Conservation (phyloP, 2,797 vertebrate species). For the Amazonetta brasiliensis region DNA sequence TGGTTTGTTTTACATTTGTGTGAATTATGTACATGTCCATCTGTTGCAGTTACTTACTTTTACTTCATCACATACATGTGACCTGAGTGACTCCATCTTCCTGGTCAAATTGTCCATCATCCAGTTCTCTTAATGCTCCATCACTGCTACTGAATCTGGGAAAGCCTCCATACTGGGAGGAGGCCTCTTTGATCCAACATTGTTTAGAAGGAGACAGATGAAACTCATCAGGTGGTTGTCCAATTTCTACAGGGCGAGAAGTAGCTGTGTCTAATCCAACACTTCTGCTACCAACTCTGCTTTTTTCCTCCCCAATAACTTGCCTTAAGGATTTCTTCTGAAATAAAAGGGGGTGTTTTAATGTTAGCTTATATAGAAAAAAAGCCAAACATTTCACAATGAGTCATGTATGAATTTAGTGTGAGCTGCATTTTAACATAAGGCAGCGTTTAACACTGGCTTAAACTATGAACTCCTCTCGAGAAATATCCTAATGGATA, state of each 20-base stretch:
- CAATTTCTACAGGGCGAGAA: slow-evolving; percentile 14
- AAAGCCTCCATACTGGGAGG: slow-evolving; percentile 77
- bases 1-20: background rate
- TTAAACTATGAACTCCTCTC: background rate
- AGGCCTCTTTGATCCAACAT: slow-evolving; percentile 68
- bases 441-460: background rate
- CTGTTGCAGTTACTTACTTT: slow-evolving; percentile 15
- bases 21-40: slow-evolving; percentile 53
- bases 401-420: background rate
- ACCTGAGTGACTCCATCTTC: slow-evolving; percentile 95
- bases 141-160: slow-evolving; percentile 85
- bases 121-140: slow-evolving; percentile 86
- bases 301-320: slow-evolving; percentile 62
- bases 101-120: slow-evolving; percentile 91
- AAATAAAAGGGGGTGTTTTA: slow-evolving; percentile 49
- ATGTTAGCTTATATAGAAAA: background rate
- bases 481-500: background rate
- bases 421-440: background rate
- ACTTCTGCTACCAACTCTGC: slow-evolving; percentile 62
- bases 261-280: slow-evolving; percentile 57
- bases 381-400: background rate
- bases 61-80: slow-evolving; percentile 89
- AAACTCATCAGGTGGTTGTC: slow-evolving; percentile 33
- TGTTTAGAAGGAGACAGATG: slow-evolving; percentile 44
- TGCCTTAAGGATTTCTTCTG: slow-evolving; percentile 77